A percentile compares a stretch with the other conserved stretches of the same genome.
These are phyloP conservation scores for Caenorhabditis japonica DNA, from an alignment of 2,888 invertebrate genomes.

Conservation along the genomic window DNA sequence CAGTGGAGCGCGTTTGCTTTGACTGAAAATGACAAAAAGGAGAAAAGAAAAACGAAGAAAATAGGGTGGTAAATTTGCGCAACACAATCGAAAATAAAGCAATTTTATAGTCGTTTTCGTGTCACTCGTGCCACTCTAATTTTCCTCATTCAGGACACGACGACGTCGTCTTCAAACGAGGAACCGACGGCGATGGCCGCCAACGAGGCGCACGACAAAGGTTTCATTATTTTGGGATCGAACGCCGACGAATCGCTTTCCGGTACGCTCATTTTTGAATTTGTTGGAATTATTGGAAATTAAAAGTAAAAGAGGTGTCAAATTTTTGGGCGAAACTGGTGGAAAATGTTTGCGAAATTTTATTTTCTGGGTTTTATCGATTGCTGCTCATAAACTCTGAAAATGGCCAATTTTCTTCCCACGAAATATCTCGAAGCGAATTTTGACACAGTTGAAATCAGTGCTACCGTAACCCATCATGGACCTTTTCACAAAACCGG, in stretches of 20 bases:
- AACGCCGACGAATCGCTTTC: conserved; percentile 58
- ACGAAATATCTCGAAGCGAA: too few species aligned
- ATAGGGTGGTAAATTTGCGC: conserved; percentile 2
- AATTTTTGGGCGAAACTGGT: too few species aligned
- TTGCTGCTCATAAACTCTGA: too few species aligned
- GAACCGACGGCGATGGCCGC: conserved; percentile 19
- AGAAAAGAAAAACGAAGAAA: too few species aligned
- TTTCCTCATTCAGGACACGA: conserved; percentile 51
- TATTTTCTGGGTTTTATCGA: too few species aligned
- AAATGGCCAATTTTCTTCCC: too few species aligned
- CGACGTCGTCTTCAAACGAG: conserved; percentile 21
- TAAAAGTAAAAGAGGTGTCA: not conserved
- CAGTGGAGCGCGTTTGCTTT: not conserved
- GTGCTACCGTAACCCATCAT: too few species aligned
- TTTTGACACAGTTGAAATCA: too few species aligned
- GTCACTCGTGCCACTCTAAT: not conserved
- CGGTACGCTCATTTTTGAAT: conserved; percentile 26
- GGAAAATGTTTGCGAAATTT: too few species aligned
- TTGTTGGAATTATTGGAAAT: too few species aligned
- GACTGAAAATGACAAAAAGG: not conserved
- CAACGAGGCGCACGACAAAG: conserved; percentile 53
- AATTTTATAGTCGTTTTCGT: conserved; percentile 1
- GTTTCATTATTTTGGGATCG: conserved; percentile 72
- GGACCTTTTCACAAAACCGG: too few species aligned
- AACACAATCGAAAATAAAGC: not conserved